These are phyloP conservation scores for Bucorvus abyssinicus DNA, from an alignment of 2,797 vertebrate species.

Conservation along the genomic window DNA sequence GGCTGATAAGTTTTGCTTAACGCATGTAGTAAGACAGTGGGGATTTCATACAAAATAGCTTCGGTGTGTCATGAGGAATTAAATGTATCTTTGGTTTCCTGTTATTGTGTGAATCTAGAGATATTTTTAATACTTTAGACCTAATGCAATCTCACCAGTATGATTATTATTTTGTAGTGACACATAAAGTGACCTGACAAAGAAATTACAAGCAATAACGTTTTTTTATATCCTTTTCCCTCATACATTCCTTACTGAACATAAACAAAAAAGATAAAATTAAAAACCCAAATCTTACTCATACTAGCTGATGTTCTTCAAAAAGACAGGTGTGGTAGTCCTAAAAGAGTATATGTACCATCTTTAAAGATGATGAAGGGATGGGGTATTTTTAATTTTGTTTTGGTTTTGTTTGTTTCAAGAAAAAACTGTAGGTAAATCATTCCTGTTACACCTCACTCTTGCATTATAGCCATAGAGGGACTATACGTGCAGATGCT, in stretches of 20 bases:
- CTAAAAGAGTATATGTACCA: not conserved
- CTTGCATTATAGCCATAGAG: not conserved
- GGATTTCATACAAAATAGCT: no score
- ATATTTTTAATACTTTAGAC: no score
- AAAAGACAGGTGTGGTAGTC: not conserved
- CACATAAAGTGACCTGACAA: no score
- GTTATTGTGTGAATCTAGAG: no score
- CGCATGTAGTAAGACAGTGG: no score
- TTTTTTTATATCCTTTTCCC: not conserved
- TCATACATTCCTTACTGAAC: not conserved
- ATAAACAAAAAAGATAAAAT: not conserved
- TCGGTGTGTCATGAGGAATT: no score
- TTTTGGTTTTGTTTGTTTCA: not conserved
- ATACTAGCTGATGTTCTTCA: not conserved
- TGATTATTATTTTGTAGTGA: no score
- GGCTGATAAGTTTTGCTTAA: no score
- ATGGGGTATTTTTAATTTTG: not conserved
- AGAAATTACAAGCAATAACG: no score
- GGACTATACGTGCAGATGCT: not conserved
- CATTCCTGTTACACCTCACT: not conserved
- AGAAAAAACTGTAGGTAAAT: not conserved
- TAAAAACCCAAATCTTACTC: not conserved
- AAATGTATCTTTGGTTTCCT: no score
- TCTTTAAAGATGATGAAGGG: not conserved
- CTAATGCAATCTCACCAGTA: no score